Percentiles rank a stretch among this genome's conserved stretches.
Conservation (phyloP, 2,888 invertebrate species). For the Stenodema calcarata region DNA sequence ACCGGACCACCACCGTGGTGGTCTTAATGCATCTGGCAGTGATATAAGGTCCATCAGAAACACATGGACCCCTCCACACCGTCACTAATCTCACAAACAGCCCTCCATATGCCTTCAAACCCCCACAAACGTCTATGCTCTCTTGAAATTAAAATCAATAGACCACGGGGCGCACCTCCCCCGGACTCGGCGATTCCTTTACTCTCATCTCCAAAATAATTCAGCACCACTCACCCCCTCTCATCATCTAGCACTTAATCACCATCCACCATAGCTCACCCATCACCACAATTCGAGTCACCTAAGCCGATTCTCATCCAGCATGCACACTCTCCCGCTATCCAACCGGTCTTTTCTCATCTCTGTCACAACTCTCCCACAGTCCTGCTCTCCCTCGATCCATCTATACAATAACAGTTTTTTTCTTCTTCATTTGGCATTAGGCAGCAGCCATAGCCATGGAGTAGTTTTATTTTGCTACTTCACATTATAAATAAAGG, state of each 20-base stretch:
- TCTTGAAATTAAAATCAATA: neutral
- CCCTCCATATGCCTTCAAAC: neutral
- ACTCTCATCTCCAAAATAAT: neutral
- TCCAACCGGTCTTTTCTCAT: neutral
- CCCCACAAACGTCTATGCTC: neutral
- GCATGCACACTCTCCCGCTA: neutral
- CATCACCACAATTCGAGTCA: neutral
- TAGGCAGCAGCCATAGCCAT: no score
- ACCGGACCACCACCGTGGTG: neutral
- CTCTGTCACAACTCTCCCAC: no score
- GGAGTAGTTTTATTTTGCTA: no score
- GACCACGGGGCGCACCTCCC: neutral
- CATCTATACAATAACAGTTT: no score
- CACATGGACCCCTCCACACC: neutral
- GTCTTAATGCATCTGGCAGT: constrained; percentile 24
- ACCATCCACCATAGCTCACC: neutral
- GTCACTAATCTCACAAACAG: neutral
- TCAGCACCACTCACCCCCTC: neutral
- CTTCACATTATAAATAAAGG: no score
- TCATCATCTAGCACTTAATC: neutral
- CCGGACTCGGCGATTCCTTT: neutral
- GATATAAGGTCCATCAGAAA: constrained; percentile 22
- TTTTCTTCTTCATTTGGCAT: no score
- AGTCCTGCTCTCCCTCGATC: no score
- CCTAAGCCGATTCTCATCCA: neutral